Evolutionary conservation across 2,113 vertebrate genomes (phyloP), one percentile per base, ranked within the genome.

Genomic region (Phycodurus eques): DNA sequence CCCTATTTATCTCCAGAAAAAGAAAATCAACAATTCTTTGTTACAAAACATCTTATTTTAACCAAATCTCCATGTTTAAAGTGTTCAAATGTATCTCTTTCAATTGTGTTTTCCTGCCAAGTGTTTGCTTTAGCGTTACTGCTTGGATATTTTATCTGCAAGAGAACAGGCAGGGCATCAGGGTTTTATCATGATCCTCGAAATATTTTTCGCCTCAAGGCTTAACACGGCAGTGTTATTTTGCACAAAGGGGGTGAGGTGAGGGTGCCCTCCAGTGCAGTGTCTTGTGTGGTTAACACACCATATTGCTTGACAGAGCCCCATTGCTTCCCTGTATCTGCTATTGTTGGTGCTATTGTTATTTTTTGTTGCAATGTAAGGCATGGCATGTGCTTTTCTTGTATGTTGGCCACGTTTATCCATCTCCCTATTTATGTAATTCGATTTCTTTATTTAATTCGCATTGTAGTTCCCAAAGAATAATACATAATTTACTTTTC

Each of bases 171-270:
- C 56, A 82, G 75, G 70, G 56, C 79, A 79, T 80, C 75, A 68
- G 71, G 22, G 74, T 83, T 68, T 81, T 68, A 79, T 84, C 82
- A 75, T 64, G 68, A 83, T 75, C 70, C 70, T 74, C 68, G 67
- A 80, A 83, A 85, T 81, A 43, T 46, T 79, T 59, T 65, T 12
- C 8, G 81, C 86, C 78, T 59, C 3, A 62, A 57, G 80, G 75
- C 73, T 39, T 44, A 53, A 76, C 67, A 67, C 67, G 79, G 35
- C 67, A 42, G 57, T 70, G 68, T 72, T 70, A 77, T 61, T 76
- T 61, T 46, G 44, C 44, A 61, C 63, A 63, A 65, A 56, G 49
- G 51, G 14, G 53, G 35, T 31, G 57, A 42, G 19, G 17, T 2
- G 8, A 44, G 42, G 62, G 12, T 72, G 72, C 62, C 72, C 71